Evolutionary conservation across 2,113 vertebrate species (phyloP), one percentile per base, ranked within the genome.

Genomic region (Forbesichthys papilliferus): DNA sequence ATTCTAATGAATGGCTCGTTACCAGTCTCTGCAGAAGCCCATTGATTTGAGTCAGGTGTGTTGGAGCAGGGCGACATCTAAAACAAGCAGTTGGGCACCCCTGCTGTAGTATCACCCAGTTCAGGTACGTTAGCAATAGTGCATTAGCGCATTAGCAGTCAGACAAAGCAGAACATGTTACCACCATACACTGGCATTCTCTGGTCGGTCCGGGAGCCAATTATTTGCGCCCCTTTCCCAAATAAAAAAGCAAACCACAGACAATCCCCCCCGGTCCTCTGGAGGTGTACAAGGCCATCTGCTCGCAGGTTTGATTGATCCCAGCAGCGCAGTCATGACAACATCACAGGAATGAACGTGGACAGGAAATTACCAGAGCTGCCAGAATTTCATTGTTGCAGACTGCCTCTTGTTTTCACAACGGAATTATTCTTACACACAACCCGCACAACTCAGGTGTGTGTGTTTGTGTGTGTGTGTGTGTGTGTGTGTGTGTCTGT

Each of bases 341-440:
- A 86, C 85, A 87, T 86, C 85, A 89, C 80, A 87, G 33, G 27
- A 79, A 77, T 56, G 63, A 84, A 71, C 18, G 66, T 69, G 61
- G 74, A 86, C 86, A 86, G 86, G 80, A 88, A 86, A 86, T 86
- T 76, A 88, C 89, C 83, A 81, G 79, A 85, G 86, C 78, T 81
- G 75, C 77, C 82, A 85, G 86, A 86, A 69, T 87, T 81, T 77
- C 84, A 80, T 82, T 91, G 85, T 86, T 84, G 77, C 78, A 62
- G 75, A 64, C 77, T 65, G 16, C 81, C 80, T 84, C 76, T 83
- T 75, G 81, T 87, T 86, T 86, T 82, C 80, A 68, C 78, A 71
- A 78, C 78, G 74, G 83, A 84, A 83, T 88, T 69, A 77, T 83
- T 83, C 72, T 74, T 69, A 51, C 36, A 42, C 36, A 42, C 36